Conservation (phyloP, 2,797 vertebrate species). For the Triplophysa bombifrons region DNA sequence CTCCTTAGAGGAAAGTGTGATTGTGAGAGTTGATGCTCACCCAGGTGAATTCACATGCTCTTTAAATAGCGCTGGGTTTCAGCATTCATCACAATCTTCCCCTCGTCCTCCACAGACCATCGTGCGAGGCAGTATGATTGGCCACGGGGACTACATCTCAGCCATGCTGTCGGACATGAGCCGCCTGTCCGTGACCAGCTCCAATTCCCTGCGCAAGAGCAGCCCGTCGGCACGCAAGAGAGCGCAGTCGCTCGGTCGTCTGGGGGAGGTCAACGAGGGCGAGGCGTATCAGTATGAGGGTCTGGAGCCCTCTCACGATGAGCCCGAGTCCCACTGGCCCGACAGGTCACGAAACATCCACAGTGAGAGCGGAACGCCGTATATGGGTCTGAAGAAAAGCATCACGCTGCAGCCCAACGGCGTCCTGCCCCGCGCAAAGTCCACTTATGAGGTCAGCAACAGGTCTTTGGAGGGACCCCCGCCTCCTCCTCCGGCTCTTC, state of each 20-base stretch:
- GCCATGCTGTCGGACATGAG: constrained; percentile 94
- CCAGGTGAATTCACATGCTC: constrained; percentile 31
- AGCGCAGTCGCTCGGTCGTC: constrained; percentile 90
- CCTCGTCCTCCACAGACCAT: constrained; percentile 82
- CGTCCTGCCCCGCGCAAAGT: constrained; percentile 83
- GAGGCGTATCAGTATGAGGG: constrained; percentile 89
- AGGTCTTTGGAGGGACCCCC: constrained; percentile 70
- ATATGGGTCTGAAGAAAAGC: constrained; percentile 81
- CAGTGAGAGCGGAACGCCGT: constrained; percentile 83
- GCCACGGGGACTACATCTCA: constrained; percentile 91
- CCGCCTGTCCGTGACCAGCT: constrained; percentile 95
- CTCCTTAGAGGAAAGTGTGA: constrained; percentile 37
- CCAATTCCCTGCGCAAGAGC: constrained; percentile 91
- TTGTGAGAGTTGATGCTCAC: constrained; percentile 30
- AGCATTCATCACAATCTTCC: constrained; percentile 48
- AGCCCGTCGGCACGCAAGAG: constrained; percentile 89
- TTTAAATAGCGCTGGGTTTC: constrained; percentile 18
- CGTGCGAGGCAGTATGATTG: constrained; percentile 91
- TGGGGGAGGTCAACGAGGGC: constrained; percentile 87
- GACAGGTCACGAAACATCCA: constrained; percentile 82
- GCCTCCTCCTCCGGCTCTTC: constrained; percentile 59
- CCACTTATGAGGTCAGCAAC: constrained; percentile 85
- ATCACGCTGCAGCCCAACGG: constrained; percentile 84
- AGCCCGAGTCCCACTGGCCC: constrained; percentile 78
- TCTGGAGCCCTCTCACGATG: constrained; percentile 80